Percentiles rank a stretch among this genome's conserved stretches.
Evolutionary conservation across 2,888 invertebrate species (phyloP).

Genomic region (Aelia acuminata): DNA sequence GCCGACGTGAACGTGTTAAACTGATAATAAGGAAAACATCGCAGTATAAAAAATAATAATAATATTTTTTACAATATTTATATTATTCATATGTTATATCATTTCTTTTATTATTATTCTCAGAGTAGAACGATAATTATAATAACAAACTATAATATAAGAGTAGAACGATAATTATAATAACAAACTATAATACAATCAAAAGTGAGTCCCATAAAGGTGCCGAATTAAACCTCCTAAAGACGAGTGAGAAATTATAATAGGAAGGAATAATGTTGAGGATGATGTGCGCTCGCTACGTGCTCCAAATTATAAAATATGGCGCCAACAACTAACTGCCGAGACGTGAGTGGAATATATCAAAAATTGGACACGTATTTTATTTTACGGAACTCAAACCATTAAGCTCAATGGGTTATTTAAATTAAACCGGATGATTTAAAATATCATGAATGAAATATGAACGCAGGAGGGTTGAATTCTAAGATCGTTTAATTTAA

Average conservation of each 20-base stretch:
- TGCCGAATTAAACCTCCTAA: background rate
- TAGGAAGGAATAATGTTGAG: background rate
- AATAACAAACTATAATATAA: background rate
- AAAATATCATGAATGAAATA: background rate
- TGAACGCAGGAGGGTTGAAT: background rate
- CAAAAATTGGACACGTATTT: background rate
- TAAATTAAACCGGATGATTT: background rate
- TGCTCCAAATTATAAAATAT: background rate
- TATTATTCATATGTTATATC: no score
- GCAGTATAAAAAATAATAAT: no score
- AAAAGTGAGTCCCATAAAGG: background rate
- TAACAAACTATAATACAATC: background rate
- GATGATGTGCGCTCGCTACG: constrained; percentile 19
- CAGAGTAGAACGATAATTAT: background rate
- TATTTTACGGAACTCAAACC: background rate
- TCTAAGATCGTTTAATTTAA: background rate
- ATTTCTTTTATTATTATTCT: background rate
- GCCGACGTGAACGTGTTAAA: no score
- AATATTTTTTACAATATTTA: no score
- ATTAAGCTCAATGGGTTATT: background rate
- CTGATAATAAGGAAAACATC: no score
- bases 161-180: background rate
- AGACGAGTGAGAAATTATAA: constrained; percentile 29
- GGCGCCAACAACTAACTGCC: background rate
- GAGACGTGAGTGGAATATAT: background rate